These are phyloP conservation scores for Megathymus violae DNA, from an alignment of 1,140 invertebrate genomes.

Conservation along the genomic window DNA sequence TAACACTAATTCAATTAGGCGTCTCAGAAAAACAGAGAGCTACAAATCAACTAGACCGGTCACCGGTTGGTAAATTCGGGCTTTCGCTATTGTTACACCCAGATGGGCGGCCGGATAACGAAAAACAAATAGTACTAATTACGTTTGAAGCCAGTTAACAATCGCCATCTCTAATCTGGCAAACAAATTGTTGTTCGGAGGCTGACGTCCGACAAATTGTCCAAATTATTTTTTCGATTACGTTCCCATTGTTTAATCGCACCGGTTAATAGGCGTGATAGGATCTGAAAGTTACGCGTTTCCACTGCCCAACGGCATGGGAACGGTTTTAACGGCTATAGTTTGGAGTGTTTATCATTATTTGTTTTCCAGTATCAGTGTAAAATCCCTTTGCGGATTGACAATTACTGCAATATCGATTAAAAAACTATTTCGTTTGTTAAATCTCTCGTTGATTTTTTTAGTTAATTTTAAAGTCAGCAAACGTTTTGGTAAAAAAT, in stretches of 20 bases:
- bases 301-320: constrained; percentile 5
- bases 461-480: too few species aligned
- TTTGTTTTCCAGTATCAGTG: too few species aligned
- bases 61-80: constrained; percentile 56
- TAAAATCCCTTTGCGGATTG: too few species aligned
- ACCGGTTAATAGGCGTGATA: constrained; percentile 62
- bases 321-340: background rate
- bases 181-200: constrained; percentile 56
- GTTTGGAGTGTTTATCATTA: too few species aligned
- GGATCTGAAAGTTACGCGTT: constrained; percentile 47
- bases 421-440: too few species aligned
- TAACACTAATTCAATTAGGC: constrained; percentile 26
- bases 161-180: constrained; percentile 64
- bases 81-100: constrained; percentile 67
- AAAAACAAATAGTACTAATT: constrained; percentile 78
- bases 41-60: constrained; percentile 52
- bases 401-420: too few species aligned
- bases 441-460: too few species aligned
- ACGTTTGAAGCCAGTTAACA: constrained; percentile 67
- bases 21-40: constrained; percentile 34
- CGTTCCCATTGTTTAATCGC: constrained; percentile 75
- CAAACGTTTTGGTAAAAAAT: too few species aligned
- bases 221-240: constrained; percentile 79
- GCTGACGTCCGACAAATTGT: constrained; percentile 54
- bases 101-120: constrained; percentile 56